Evolutionary conservation across 2,888 invertebrate species (phyloP), one percentile per base, ranked within the genome.

Genomic region (Patella pellucida): DNA sequence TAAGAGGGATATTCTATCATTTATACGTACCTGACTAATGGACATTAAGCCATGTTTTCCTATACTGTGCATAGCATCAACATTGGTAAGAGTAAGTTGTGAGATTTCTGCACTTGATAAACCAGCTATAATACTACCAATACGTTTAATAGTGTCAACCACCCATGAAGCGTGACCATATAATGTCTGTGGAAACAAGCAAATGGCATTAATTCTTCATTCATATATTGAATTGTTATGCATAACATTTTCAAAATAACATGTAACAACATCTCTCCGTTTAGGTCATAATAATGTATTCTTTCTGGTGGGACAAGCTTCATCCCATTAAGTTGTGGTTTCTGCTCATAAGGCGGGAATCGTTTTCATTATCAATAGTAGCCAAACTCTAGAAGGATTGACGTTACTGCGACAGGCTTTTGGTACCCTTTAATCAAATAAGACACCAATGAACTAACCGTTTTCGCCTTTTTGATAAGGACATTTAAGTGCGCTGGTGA

Each of bases 111-210:
- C 67, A 2, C 77, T 68, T 14, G 62, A 67, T 51, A 82, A 52
- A 16, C 73, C 80, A 14, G 82, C 68, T 41, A 80, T 41, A 5
- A 82, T 68, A 54, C 77, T 76, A 4, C 82, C 82, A 3, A 78
- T 77, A 31, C 74, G 72, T 14, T 74, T 69, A 52, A 78, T 54
- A 14, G 67, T 5, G 50, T 80, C 77, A 23, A 71, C 73, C 23
- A 67, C 73, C 80, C 80, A 80, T 52, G 69, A 41, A 1, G 76
- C 52, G 15, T 52, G 69, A 7, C n/a, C 19, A n/a, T 73, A 72
- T 23, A 76, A 4, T 52, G 70, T 52, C 76, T 76, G 70, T 4
- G 51, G 15, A 52, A n/a, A 72, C 11, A 56, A 51, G 7, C 14
- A 52, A 19, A 62, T 23, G 9, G 4, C 41, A 41, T 41, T 41